Percentiles rank a stretch among this genome's conserved stretches.
These are phyloP conservation scores for Agrypnia vestita DNA, from an alignment of 1,140 invertebrate genomes.

Conservation along the genomic window DNA sequence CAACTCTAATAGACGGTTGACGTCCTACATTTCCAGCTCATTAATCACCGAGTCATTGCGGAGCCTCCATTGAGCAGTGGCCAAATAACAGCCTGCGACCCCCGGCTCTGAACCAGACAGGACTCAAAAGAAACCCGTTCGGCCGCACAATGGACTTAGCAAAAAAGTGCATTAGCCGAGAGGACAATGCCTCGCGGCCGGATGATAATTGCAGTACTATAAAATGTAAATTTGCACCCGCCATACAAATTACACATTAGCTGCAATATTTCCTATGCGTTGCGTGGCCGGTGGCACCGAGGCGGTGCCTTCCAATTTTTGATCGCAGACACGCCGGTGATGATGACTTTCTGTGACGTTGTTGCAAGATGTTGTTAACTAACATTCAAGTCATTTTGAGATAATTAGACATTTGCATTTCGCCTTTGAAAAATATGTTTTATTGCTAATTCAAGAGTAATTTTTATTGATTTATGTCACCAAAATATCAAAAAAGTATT, in stretches of 20 bases:
- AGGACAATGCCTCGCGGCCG: conserved; percentile 36
- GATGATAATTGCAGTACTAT: conserved; percentile 38
- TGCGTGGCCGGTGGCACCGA: background rate
- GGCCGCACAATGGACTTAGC: conserved; percentile 32
- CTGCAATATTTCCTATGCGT: conserved; percentile 19
- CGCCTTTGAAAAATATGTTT: too few relatives aligned
- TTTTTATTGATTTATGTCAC: too few relatives aligned
- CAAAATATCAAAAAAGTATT: too few relatives aligned
- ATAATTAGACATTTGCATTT: too few relatives aligned
- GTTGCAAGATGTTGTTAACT: too few relatives aligned
- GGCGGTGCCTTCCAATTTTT: too few relatives aligned
- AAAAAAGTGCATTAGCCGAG: conserved; percentile 37
- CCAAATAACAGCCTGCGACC: conserved; percentile 22
- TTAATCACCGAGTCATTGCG: conserved; percentile 8
- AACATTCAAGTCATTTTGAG: too few relatives aligned
- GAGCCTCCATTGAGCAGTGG: background rate
- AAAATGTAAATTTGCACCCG: conserved; percentile 44
- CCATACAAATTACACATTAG: conserved; percentile 30
- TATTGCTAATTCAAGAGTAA: too few relatives aligned
- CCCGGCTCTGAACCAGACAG: background rate
- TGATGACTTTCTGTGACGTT: too few relatives aligned
- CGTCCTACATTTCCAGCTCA: background rate
- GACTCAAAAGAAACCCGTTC: conserved; percentile 26
- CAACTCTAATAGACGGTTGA: too few relatives aligned
- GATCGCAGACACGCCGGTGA: too few relatives aligned